A percentile compares a stretch with the other conserved stretches of the same genome.
Evolutionary conservation across 2,113 vertebrate species (phyloP).

Genomic region (Albula goreensis): DNA sequence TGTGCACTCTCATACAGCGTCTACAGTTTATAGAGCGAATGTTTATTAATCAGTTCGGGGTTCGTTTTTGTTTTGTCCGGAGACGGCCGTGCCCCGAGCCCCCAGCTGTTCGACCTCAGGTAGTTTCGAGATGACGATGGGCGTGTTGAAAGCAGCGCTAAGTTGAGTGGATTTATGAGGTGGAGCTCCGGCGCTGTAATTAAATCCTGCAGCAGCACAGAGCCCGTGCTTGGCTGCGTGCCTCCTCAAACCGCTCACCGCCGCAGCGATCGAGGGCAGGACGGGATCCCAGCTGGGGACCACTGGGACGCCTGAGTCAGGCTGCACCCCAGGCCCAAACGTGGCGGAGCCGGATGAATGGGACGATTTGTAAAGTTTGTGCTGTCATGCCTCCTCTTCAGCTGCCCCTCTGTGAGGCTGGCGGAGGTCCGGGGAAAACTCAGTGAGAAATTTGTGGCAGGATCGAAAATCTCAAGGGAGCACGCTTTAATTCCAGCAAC

Average conservation of each 20-base stretch:
- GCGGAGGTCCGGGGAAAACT: constrained; percentile 25
- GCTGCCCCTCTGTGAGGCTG: constrained; percentile 5
- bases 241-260: no score
- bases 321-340: background rate
- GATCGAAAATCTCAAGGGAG: background rate
- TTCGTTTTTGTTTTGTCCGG: no score
- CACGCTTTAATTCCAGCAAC: constrained; percentile 17
- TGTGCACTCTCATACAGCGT: background rate
- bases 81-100: no score
- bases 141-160: no score
- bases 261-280: background rate
- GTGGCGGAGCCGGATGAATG: constrained; percentile 20
- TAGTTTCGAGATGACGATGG: no score
- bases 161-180: background rate
- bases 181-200: background rate
- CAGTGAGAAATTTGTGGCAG: background rate
- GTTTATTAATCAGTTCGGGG: background rate
- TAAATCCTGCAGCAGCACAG: background rate
- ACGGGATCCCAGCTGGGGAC: background rate
- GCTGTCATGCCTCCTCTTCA: background rate
- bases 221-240: background rate
- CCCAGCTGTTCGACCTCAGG: no score
- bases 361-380: constrained; percentile 14
- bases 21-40: background rate
- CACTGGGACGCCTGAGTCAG: background rate